A percentile compares a stretch with the other conserved stretches of the same genome.
Conservation (phyloP, 2,113 vertebrate species). For the Chloroceryle aenea region DNA sequence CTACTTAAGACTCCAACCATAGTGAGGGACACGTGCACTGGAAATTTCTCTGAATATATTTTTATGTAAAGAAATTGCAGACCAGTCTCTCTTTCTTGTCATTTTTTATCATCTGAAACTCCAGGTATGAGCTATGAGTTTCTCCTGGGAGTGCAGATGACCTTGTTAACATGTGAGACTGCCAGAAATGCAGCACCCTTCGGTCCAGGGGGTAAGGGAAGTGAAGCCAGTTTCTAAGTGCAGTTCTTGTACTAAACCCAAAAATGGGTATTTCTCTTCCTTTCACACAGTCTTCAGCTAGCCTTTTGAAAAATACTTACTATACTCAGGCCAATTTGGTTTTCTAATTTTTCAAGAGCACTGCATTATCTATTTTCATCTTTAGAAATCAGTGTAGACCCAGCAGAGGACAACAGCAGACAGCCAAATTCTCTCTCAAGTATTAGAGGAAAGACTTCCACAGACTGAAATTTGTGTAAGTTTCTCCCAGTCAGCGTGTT, state of each 20-base stretch:
- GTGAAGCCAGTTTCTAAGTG: neutral
- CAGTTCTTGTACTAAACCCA: neutral
- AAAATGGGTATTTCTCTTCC: neutral
- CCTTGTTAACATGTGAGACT: neutral
- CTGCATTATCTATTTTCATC: neutral
- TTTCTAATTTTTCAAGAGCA: neutral
- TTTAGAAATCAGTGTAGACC: neutral
- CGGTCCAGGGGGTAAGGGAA: neutral
- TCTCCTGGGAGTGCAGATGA: conserved; percentile 2
- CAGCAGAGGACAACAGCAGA: neutral
- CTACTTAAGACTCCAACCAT: neutral
- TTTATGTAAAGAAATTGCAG: neutral
- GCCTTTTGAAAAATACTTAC: neutral
- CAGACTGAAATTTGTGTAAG: neutral
- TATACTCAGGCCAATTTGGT: neutral
- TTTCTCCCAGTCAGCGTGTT: neutral
- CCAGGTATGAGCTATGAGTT: neutral
- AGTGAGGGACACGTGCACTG: fast-evolving
- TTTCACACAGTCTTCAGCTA: neutral
- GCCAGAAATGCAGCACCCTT: neutral
- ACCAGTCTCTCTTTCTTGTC: neutral
- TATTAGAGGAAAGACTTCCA: neutral
- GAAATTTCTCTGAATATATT: neutral
- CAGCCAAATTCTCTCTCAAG: neutral
- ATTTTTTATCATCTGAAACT: neutral